Evolutionary conservation across 2,888 invertebrate species (phyloP), one percentile per base, ranked within the genome.

Genomic region (Cylloceria caligata): DNA sequence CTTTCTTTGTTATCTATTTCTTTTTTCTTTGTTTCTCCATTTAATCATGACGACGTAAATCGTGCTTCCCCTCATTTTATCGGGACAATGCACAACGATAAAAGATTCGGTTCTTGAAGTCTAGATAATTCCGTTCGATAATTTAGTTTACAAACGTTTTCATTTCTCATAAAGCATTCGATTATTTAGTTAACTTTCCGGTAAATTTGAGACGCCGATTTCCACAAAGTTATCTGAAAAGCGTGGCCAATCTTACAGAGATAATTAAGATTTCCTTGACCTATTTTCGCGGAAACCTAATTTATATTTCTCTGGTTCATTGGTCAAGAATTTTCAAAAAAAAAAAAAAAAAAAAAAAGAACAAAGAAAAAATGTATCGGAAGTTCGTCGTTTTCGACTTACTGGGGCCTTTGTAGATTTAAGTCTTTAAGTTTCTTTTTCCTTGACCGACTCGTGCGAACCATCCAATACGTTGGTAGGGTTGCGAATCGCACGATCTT

Each of bases 51-150:
- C 64, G 13, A 45, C 24, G 34, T 47, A 19, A 86, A 85, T 86
- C 80, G 88, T 89, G 87, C 87, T 89, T 89, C 88, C 89, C 89
- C 84, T 88, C 34, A 55, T 87, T 80, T 78, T 80, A 80, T 85
- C 81, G 80, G 83, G 83, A 75, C 60, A 79, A 80, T 72, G 77
- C 57, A 84, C 80, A 83, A 83, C 80, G 76, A 73, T 87, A 81
- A 84, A 80, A 77, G 77, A 84, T 84, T 83, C 84, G 87, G 78
- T 80, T 85, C 85, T 83, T 84, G 80, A 71, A 77, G 65, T 81
- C 78, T 79, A 77, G 72, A 73, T 83, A 82, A 83, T 87, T 87
- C 85, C 82, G 68, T 72, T 81, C 42, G 76, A 57, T 45, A 76
- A 57, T 47, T 72, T 21, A 1, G 65, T 16, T 74, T 34, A 60